Evolutionary conservation across 2,113 vertebrate species (phyloP).

Genomic region (Herpetotheres cachinnans): DNA sequence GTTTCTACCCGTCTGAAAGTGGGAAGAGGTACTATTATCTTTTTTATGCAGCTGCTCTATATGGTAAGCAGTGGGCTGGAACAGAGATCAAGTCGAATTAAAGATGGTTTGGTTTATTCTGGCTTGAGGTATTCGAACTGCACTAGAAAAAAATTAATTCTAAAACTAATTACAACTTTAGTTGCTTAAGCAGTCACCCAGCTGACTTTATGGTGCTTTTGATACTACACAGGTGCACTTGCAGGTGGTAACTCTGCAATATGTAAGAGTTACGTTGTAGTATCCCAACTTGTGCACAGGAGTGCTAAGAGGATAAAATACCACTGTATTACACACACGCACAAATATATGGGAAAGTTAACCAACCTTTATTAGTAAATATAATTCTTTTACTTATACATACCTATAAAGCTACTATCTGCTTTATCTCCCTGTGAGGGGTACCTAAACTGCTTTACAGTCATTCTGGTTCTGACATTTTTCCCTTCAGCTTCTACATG

Average conservation of each 20-base stretch:
- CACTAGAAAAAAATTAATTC: constrained; percentile 68
- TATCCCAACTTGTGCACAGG: background rate
- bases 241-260: constrained; percentile 31
- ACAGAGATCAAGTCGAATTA: constrained; percentile 44
- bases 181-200: constrained; percentile 71
- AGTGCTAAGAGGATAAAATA: background rate
- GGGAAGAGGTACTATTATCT: constrained; percentile 15
- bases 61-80: constrained; percentile 33
- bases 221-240: constrained; percentile 27
- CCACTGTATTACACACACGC: fast-evolving
- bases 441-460: background rate
- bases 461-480: background rate
- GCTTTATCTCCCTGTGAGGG: background rate
- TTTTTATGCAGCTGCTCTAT: constrained; percentile 20
- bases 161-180: constrained; percentile 73
- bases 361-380: background rate
- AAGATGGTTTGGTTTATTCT: constrained; percentile 54
- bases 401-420: background rate
- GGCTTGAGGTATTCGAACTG: constrained; percentile 37
- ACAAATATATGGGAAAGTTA: background rate
- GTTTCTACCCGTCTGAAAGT: background rate
- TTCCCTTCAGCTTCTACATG: background rate
- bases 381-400: background rate
- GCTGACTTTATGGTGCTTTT: constrained; percentile 18
- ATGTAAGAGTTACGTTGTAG: background rate